These are phyloP conservation scores for Forbesichthys agassizii DNA, from an alignment of 2,113 vertebrate genomes.

Conservation along the genomic window DNA sequence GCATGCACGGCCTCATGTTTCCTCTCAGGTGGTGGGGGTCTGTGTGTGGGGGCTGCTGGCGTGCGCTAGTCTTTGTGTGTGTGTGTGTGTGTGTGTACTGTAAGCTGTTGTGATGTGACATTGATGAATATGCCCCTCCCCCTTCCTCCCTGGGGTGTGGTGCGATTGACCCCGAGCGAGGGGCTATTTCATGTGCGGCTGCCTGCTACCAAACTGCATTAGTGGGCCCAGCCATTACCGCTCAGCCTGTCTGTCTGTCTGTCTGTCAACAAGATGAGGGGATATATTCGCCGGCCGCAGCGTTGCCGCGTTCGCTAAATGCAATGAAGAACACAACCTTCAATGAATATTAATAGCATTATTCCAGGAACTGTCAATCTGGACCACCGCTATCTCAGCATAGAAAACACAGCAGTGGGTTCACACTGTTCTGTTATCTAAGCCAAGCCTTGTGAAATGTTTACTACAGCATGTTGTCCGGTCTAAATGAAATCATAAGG, in stretches of 20 bases:
- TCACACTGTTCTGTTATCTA: conserved; percentile 22
- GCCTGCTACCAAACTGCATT: conserved; percentile 56
- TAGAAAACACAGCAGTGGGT: conserved; percentile 27
- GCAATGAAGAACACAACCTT: conserved; percentile 55
- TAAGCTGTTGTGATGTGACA: conserved; percentile 17
- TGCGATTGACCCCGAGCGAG: conserved; percentile 47
- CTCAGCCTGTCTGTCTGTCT: conserved; percentile 45
- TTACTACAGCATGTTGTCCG: conserved; percentile 17
- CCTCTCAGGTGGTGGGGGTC: conserved; percentile 28
- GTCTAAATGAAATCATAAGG: conserved; percentile 41
- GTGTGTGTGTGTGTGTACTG: conserved; percentile 15
- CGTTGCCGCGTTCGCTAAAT: conserved; percentile 47
- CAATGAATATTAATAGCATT: conserved; percentile 64
- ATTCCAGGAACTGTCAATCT: conserved; percentile 34
- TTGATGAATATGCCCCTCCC: conserved; percentile 44
- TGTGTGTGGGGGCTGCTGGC: conserved; percentile 5
- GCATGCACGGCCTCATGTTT: conserved; percentile 8
- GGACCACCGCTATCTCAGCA: conserved; percentile 24
- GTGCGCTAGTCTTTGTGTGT: conserved; percentile 1
- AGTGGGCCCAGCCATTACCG: conserved; percentile 15
- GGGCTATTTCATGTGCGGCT: conserved; percentile 52
- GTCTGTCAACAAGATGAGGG: conserved; percentile 56
- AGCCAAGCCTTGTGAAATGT: conserved; percentile 24
- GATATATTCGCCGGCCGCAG: conserved; percentile 47
- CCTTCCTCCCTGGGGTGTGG: conserved; percentile 25